A percentile compares a stretch with the other conserved stretches of the same genome.
Evolutionary conservation across 2,888 invertebrate genomes (phyloP).

Genomic region (Caenorhabditis doughertyi): DNA sequence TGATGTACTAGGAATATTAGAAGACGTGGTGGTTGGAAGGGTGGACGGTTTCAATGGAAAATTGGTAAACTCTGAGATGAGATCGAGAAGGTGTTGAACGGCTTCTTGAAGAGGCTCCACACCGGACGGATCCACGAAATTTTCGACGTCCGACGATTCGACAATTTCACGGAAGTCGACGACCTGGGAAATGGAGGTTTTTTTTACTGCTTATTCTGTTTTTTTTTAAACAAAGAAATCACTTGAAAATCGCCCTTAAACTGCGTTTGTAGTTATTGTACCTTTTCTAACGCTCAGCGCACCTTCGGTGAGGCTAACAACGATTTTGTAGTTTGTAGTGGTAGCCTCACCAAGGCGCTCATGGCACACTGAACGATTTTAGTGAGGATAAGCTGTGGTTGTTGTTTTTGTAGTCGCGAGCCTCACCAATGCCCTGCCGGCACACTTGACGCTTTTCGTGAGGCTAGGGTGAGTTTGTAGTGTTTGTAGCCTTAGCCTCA

Average conservation of each 20-base stretch:
- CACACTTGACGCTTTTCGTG: not conserved
- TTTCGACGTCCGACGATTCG: conserved; percentile 7
- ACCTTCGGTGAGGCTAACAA: not conserved
- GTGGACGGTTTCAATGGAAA: conserved; percentile 41
- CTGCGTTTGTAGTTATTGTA: not conserved
- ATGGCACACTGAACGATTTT: no score
- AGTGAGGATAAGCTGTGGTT: no score
- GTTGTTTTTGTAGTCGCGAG: not conserved
- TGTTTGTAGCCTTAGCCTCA: conserved; percentile 13
- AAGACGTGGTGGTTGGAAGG: not conserved
- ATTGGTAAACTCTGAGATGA: conserved; percentile 41
- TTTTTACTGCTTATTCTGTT: no score
- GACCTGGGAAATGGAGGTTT: conserved; percentile 26
- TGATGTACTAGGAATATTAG: not conserved
- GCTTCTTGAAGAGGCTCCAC: conserved; percentile 7
- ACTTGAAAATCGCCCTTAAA: no score
- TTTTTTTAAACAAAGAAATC: no score
- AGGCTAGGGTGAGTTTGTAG: not conserved
- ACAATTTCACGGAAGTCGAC: conserved; percentile 34
- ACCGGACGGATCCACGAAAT: conserved; percentile 21
- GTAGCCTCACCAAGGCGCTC: not conserved
- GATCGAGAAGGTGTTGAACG: conserved; percentile 23
- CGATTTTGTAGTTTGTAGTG: not conserved
- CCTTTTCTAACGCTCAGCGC: not conserved
- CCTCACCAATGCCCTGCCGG: not conserved